Base-by-base conservation (phyloP, 2,113 vertebrate genomes). In the Pycnonotus jocosus region DNA sequence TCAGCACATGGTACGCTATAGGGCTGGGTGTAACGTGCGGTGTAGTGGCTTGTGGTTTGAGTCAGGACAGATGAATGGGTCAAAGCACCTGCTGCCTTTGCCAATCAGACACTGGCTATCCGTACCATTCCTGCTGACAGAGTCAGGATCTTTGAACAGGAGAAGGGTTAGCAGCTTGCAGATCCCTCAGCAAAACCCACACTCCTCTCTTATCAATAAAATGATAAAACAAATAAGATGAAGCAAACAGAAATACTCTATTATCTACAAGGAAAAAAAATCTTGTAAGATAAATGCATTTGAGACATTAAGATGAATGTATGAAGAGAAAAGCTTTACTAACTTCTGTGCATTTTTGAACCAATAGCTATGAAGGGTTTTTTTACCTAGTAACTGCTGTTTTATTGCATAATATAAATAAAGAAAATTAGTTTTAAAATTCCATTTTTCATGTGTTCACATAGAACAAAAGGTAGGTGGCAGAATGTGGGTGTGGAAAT, bases 381-480 rank as follows among this genome's bases (percentile, higher is more conserved):
- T 53, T 66, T 42, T 18, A n/a, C 15, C 42, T 38, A 70, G 8
- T 44, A 71, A 33, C 12, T 81, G 4, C 27, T 70, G 1, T 4
- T 81, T 54, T 48, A 54, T 74, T 86, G 31, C 22, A 62, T 37
- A 84, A 68, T 65, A 80, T 22, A 82, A 92, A 81, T 68, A 85
- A 83, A 80, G 42, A 77, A 86, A 78, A 62, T 17, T 50, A 88
- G 19, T 22, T 83, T 90, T 70, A 54, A 54, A 76, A 70, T 66
- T 86, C 30, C 13, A 47, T 83, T 90, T 17, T 74, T 86, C 35
- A 50, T 65, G 16, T 53, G 12, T 44, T 81, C 35, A 11, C 51
- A 83, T 3, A 47, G n/a, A 93, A 73, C 21, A 90, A 86, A 93
- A 92, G 11, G 57, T 57, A 64, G 64, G 47, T 78, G 61, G 60